Evolutionary conservation across 1,140 invertebrate species (phyloP), one percentile per base, ranked within the genome.

Genomic region (Brachionus asplanchnoidis): DNA sequence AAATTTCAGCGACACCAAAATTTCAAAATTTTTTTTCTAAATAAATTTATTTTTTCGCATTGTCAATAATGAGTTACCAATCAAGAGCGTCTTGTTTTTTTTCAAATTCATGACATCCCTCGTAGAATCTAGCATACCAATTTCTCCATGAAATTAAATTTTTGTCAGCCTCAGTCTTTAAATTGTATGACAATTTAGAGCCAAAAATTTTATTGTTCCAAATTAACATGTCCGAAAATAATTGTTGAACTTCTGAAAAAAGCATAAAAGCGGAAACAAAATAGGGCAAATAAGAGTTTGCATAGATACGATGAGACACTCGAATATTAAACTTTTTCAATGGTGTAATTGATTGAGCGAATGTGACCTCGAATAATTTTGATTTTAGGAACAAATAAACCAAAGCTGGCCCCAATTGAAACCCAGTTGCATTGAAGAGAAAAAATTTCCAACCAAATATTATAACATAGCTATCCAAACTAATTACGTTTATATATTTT

Each of bases 271-370:
- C 82, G 14, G 82, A 84, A 32, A 84, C 14, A 32, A 53, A 84
- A 56, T 84, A 84, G 4, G 82, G 82, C 8, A 84, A 36, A 53
- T 40, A 68, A 1, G 26, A 44, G 12, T n/a, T 84, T 8, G 92
- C 91, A 87, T 92, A 95, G 56, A 97, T 91, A 56, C 93, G 90
- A 87, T 96, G 95, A 0, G 93, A 90, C 0, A 97, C 92, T 86
- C 92, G 92, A 88, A 96, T 95, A 0, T 94, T 85, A 8, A 96
- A 87, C 0, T 95, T 94, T 65, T 93, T 93, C 0, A 95, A 85
- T 0, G 95, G 95, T 0, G 93, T 95, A 0, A 96, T 93, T 0
- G 92, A 93, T 88, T 96, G 95, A 0, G 94, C 87, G 11, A 95
- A 92, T 56, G 92, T 91, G 26, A 95, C 91, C 0, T 84, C 36